Evolutionary conservation across 1,140 invertebrate species (phyloP), one percentile per base, ranked within the genome.

Genomic region (Hycleus cichorii): DNA sequence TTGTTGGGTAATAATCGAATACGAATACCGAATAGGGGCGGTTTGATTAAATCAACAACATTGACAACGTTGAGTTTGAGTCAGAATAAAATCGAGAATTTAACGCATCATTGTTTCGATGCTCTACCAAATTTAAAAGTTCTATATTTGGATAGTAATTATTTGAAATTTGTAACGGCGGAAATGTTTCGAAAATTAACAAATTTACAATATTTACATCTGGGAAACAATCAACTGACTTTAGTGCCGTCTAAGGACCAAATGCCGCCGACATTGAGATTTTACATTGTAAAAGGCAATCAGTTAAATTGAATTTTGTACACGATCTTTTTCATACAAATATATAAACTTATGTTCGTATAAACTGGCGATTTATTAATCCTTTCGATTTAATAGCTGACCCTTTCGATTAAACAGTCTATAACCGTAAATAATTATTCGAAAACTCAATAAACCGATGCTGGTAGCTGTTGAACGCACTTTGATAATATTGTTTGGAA

Each of bases 111-210:
- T 11, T 64, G 66, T 27, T 71, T 71, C 39, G 24, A 42, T 3
- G 60, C 60, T 46, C 45, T 70, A 49, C 67, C 67, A 3, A 26
- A 45, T 18, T 46, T 71, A n/a, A 48, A 59, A 56, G 63, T 68
- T 11, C 58, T 71, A 39, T 69, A 68, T 60, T 58, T 69, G 47
- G 65, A 70, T 55, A 59, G 61, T 3, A 72, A 72, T 49, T 60
- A 47, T 10, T 38, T 69, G 12, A 63, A 58, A 11, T 45, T 32
- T 45, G 40, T 69, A 48, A 59, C 40, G 7, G 57, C 67, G 11
- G 51, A 63, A 11, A 58, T 64, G 42, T 69, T 72, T 49, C 39
- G 44, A 7, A 57, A 57, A 9, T 26, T 69, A 39, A 49, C 42
- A 24, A 57, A 60, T 47, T 59, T 71, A 47, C 62, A 64, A 55